Evolutionary conservation across 2,113 vertebrate genomes (phyloP), one percentile per base, ranked within the genome.

Genomic region (Erpornis zantholeuca): DNA sequence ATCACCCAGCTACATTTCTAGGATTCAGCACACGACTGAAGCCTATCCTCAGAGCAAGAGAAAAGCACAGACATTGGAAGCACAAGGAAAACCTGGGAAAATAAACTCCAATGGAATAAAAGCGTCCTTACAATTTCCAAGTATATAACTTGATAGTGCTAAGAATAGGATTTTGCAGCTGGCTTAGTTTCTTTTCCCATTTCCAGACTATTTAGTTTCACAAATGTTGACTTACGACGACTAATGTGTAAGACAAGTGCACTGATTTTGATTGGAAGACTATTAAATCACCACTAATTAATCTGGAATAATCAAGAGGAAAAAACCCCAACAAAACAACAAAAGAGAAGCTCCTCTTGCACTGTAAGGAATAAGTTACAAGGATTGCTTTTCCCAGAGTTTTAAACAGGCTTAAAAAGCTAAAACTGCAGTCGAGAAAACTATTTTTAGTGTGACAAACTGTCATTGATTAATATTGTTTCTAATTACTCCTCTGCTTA

Each of bases 211-310:
- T 77, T 88, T 83, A 71, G 44, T 77, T 66, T 77, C 44, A 75
- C 27, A 95, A 90, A 75, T 63, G 23, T 81, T 91, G 68, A 83
- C 24, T 81, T 92, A 53, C 38, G 53, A 76, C 3, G 1, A 88
- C 38, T 72, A 59, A 80, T 54, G 38, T 23, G 3, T 61, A 66
- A 83, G 60, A 93, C 90, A 96, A 94, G 88, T 23, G 49, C 64
- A 59, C 68, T 95, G 82, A 96, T 95, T 94, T 90, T 86, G 5
- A 69, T 90, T 88, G 72, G 42, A 75, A 44, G 14, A 33, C 11
- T 45, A 65, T 77, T 81, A 83, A 88, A 81, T 86, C 71, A 57
- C 49, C 29, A 93, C 33, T 93, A 57, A 92, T 93, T 88, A 82
- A 82, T 92, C 61, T 94, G 57, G 38, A 90, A 77, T 15, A 77